A percentile compares a stretch with the other conserved stretches of the same genome.
Evolutionary conservation across 2,113 vertebrate genomes (phyloP).

Genomic region (Syngnathoides biaculeatus): DNA sequence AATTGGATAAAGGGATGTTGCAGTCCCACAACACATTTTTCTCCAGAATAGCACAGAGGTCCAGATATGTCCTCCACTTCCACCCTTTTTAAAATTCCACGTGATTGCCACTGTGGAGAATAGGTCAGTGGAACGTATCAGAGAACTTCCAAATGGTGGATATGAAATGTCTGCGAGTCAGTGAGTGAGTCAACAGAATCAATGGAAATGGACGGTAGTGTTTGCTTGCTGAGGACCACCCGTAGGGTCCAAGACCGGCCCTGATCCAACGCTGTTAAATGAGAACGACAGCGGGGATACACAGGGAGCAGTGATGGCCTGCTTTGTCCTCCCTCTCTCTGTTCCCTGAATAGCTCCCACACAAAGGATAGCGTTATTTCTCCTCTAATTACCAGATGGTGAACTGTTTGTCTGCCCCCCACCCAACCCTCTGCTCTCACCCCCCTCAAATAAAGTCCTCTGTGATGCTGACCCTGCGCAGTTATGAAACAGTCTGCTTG

Average conservation of each 20-base stretch:
- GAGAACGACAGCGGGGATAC: conserved; percentile 53
- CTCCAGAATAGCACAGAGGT: not conserved
- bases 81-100: not conserved
- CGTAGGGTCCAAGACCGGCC: conserved; percentile 38
- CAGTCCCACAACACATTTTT: not conserved
- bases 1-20: too few species aligned
- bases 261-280: conserved; percentile 44
- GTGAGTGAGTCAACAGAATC: conserved; percentile 28
- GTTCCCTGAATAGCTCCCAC: conserved; percentile 65
- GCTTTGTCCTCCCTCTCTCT: conserved; percentile 54
- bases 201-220: conserved; percentile 17
- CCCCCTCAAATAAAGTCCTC: conserved; percentile 55
- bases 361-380: conserved; percentile 71
- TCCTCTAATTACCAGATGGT: conserved; percentile 66
- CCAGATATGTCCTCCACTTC: not conserved
- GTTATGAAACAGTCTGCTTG: conserved; percentile 56
- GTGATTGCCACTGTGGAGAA: conserved; percentile 13
- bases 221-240: conserved; percentile 39
- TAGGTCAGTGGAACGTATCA: conserved; percentile 53
- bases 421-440: conserved; percentile 39
- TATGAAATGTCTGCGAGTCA: conserved; percentile 44
- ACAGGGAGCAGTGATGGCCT: conserved; percentile 37
- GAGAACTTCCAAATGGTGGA: conserved; percentile 37
- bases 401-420: conserved; percentile 52
- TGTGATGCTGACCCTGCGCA: conserved; percentile 26